phyloP scores from a whole-genome alignment of 2,888 invertebrate genomes.

The Charanyca ferruginea region DNA sequence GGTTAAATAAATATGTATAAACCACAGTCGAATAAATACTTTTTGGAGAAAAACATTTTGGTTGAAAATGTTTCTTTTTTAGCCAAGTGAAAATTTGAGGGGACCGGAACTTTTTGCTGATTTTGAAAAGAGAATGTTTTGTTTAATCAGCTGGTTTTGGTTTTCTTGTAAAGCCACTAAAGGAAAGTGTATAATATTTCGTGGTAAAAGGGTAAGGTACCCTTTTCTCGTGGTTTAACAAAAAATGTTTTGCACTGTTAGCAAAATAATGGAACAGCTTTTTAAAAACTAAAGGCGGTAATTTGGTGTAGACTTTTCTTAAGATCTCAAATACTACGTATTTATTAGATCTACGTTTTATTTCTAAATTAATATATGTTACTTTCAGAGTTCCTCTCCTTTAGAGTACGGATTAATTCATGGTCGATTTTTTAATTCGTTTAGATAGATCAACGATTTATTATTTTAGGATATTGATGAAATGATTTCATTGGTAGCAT shows the following conservation, averaged over 20 bases:
- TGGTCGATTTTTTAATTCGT: too few relatives aligned
- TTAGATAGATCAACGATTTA: too few relatives aligned
- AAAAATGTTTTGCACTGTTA: conserved; percentile 12
- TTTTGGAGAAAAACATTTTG: conserved; percentile 23
- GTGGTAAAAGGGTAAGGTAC: background rate
- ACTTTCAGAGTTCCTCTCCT: too few relatives aligned
- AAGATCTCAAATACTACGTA: too few relatives aligned
- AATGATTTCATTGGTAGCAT: too few relatives aligned
- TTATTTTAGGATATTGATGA: too few relatives aligned
- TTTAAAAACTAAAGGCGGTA: background rate
- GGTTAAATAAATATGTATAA: conserved; percentile 68
- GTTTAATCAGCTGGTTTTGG: conserved; percentile 27
- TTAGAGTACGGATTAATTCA: too few relatives aligned
- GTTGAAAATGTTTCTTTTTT: conserved; percentile 21
- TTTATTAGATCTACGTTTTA: background rate
- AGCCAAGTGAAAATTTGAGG: conserved; percentile 19
- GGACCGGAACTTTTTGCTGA: conserved; percentile 39
- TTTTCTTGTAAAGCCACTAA: conserved; percentile 17
- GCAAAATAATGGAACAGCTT: background rate
- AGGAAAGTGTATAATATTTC: conserved; percentile 16
- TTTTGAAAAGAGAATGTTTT: conserved; percentile 29
- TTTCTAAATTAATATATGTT: background rate
- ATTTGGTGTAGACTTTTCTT: background rate
- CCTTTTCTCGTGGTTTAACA: conserved; percentile 6
- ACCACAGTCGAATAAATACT: conserved; percentile 50